Conservation (phyloP, 2,797 vertebrate genomes). For the Anisognathus igniventris region DNA sequence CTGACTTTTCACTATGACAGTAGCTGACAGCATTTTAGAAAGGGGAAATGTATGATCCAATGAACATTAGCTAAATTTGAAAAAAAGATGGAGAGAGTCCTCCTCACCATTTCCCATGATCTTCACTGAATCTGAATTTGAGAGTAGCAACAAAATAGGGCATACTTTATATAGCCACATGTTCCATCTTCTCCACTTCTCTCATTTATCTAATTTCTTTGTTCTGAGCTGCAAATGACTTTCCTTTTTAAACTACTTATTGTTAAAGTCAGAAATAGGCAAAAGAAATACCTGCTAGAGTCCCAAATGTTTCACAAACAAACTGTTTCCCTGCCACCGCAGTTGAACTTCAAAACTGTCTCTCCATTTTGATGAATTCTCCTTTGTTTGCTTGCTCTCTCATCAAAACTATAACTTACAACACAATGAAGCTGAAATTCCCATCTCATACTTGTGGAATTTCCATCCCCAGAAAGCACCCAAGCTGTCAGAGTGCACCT, state of each 20-base stretch:
- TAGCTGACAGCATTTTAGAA: not conserved
- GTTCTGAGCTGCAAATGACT: not conserved
- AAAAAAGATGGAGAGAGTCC: not conserved
- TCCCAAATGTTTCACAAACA: not conserved
- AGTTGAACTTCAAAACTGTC: not conserved
- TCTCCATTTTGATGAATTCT: not conserved
- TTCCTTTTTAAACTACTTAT: not conserved
- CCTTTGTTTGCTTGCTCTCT: not conserved
- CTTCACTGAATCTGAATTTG: conserved; percentile 1
- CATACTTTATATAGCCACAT: conserved; percentile 13
- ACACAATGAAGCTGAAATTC: not conserved
- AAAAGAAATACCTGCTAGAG: not conserved
- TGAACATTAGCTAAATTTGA: conserved; percentile 5
- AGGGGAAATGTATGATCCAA: not conserved
- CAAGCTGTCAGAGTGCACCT: not conserved
- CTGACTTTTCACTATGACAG: not conserved
- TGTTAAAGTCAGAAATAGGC: not conserved
- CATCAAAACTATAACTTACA: not conserved
- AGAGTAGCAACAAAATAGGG: not conserved
- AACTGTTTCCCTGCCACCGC: not conserved
- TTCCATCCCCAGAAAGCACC: not conserved
- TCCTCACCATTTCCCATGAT: not conserved
- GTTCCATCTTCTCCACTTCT: not conserved
- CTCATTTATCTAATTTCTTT: conserved; percentile 13
- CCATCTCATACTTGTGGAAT: not conserved